These are phyloP conservation scores for Encarsia formosa DNA, from an alignment of 2,888 invertebrate genomes.

Conservation along the genomic window DNA sequence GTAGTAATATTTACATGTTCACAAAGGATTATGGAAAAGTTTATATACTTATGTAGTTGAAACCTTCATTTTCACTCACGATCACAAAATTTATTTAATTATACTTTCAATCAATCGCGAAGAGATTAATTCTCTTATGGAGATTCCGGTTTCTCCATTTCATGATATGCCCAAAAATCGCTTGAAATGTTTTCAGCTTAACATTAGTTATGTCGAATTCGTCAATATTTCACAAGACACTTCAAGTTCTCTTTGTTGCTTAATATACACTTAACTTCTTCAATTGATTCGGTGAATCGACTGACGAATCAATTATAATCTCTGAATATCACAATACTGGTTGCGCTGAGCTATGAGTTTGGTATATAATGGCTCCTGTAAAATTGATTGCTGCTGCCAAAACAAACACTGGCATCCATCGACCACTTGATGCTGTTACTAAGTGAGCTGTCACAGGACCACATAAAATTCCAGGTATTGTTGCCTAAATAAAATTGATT, in stretches of 20 bases:
- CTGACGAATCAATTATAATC: conserved; percentile 6
- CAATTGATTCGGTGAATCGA: conserved; percentile 6
- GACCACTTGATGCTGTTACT: conserved; percentile 65
- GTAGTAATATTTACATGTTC: no score
- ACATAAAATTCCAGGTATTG: conserved; percentile 70
- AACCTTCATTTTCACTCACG: neutral
- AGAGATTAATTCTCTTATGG: no score
- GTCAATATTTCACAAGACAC: conserved; percentile 15
- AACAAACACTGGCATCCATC: conserved; percentile 72
- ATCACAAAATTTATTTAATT: no score
- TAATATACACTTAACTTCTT: conserved; percentile 16
- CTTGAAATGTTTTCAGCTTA: no score
- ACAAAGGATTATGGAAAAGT: no score
- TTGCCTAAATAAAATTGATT: conserved; percentile 55
- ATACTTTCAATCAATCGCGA: no score
- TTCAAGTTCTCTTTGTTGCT: conserved; percentile 9
- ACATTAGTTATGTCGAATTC: no score
- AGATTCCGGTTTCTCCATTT: neutral
- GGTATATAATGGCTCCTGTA: conserved; percentile 68
- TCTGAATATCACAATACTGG: conserved; percentile 56
- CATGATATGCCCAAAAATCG: neutral
- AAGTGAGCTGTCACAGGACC: conserved; percentile 73
- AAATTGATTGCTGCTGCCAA: conserved; percentile 69
- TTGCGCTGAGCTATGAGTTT: conserved; percentile 67
- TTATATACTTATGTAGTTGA: neutral